Conservation (phyloP, 1,140 invertebrate species). For the Zaprionus capensis region DNA sequence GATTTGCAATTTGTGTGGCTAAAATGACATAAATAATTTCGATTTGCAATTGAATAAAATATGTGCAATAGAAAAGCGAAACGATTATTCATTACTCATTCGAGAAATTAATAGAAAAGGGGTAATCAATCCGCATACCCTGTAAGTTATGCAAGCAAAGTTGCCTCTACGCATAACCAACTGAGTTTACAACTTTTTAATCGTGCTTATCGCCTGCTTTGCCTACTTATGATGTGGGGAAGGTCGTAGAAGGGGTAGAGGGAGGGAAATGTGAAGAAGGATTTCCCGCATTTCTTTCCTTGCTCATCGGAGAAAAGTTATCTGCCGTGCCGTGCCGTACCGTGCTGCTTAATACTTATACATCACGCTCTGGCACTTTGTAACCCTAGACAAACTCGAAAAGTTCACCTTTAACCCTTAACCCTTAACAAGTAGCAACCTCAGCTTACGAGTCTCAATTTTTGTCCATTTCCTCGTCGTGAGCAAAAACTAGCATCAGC, state of each 20-base stretch:
- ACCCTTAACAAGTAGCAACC: conserved; percentile 52
- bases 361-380: conserved; percentile 54
- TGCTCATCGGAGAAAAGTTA: neutral
- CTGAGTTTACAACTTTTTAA: conserved; percentile 29
- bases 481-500: conserved; percentile 38
- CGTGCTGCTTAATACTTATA: conserved; percentile 40
- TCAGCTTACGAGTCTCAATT: conserved; percentile 52
- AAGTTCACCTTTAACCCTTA: conserved; percentile 55
- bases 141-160: neutral
- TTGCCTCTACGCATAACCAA: neutral
- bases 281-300: too few relatives aligned
- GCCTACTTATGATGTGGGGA: conserved; percentile 22
- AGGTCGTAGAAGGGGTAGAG: too few relatives aligned
- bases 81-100: neutral
- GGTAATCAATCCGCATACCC: neutral
- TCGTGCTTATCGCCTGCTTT: conserved; percentile 39
- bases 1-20: conserved; percentile 2
- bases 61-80: neutral
- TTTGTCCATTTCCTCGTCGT: conserved; percentile 35
- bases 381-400: conserved; percentile 52
- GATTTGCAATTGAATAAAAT: neutral
- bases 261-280: neutral
- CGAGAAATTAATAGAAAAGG: neutral
- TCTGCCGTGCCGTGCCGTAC: neutral
- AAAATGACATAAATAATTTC: neutral